Conservation (phyloP, 23 tunicate species). For the Diplosoma virens region DNA sequence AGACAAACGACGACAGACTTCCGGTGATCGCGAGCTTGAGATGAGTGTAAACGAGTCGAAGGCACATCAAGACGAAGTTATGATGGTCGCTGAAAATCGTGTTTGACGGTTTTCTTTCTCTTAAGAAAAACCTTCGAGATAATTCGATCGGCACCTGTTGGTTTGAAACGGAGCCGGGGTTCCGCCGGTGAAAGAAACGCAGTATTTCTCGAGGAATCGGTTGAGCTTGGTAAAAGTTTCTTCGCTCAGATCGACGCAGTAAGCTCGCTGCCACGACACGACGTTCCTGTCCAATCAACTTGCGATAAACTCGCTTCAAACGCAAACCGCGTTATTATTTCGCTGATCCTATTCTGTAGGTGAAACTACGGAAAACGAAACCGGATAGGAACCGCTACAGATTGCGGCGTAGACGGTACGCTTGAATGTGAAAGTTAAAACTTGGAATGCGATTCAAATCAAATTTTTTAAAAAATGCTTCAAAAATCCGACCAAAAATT, state of each 20-base stretch:
- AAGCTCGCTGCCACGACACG: conserved; percentile 88
- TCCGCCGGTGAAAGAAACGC: conserved; percentile 43
- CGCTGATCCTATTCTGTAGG: no score
- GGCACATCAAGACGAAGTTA: conserved; percentile 68
- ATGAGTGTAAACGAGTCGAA: conserved; percentile 62
- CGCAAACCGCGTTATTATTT: no score
- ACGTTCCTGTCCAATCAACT: conserved; percentile 58
- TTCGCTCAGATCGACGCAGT: conserved; percentile 84
- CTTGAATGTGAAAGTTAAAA: no score
- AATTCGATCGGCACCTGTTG: conserved; percentile 24
- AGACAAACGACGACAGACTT: conserved; percentile 55
- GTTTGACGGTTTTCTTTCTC: not conserved
- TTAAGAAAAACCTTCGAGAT: not conserved
- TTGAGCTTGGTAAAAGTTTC: conserved; percentile 54
- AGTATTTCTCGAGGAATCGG: conserved; percentile 63
- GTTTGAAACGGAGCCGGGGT: conserved; percentile 60
- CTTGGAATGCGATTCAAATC: no score
- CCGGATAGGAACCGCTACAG: no score
- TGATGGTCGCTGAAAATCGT: conserved; percentile 67
- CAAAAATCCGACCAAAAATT: no score
- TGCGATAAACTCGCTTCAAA: no score
- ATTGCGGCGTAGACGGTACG: no score
- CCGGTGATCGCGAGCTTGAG: conserved; percentile 67
- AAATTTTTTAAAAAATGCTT: no score
- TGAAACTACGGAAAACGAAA: no score